phyloP scores from a whole-genome alignment of 2,888 invertebrate genomes.

The Gymnoscelis rufifasciata region DNA sequence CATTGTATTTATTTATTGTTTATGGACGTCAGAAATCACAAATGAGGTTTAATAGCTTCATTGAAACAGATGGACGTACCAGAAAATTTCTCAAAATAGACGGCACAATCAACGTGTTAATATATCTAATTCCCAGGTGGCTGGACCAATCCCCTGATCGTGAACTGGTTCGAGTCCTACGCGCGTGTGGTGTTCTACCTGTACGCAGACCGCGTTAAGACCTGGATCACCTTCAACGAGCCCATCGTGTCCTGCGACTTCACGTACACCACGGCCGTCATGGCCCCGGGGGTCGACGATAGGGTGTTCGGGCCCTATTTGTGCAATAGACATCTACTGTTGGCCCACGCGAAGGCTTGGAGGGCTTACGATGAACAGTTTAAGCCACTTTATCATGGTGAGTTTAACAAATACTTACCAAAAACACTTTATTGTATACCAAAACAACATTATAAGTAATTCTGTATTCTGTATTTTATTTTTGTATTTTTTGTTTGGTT shows the following conservation, averaged over 20 bases:
- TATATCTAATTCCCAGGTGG: constrained; percentile 63
- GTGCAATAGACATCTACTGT: constrained; percentile 81
- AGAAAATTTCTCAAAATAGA: no score
- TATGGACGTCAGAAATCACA: no score
- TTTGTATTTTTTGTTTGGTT: no score
- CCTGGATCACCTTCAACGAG: constrained; percentile 87
- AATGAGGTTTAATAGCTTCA: no score
- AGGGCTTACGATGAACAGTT: constrained; percentile 78
- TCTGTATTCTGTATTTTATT: no score
- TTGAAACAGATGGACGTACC: no score
- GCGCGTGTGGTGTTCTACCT: constrained; percentile 72
- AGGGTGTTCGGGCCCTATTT: constrained; percentile 76
- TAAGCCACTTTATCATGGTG: no score
- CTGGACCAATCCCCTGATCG: constrained; percentile 71
- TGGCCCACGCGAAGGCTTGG: constrained; percentile 82
- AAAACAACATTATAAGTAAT: no score
- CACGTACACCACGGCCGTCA: constrained; percentile 57
- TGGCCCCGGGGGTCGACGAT: constrained; percentile 58
- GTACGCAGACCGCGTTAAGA: constrained; percentile 78
- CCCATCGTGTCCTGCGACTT: constrained; percentile 64
- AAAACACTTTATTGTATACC: no score
- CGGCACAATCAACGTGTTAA: background rate
- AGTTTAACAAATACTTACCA: no score
- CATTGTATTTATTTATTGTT: no score
- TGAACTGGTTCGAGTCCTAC: constrained; percentile 80